These are phyloP conservation scores for Pentamera pediparva DNA, from an alignment of 53 echinoderm and acorn worm genomes.

Conservation along the genomic window DNA sequence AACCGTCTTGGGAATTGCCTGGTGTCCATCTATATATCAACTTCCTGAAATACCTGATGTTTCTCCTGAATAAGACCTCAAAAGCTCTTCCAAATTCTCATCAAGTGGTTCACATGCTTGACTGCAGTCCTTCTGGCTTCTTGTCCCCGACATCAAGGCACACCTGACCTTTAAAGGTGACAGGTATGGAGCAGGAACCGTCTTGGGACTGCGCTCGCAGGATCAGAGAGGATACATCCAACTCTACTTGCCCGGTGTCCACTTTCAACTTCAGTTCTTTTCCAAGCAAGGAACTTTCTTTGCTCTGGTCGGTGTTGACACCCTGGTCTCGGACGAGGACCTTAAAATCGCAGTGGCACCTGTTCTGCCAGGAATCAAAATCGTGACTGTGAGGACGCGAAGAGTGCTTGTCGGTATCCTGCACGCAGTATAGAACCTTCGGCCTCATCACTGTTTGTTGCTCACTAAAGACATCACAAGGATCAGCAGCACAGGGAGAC, in stretches of 20 bases:
- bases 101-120: background rate
- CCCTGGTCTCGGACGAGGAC: slow-evolving; percentile 5
- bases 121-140: background rate
- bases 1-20: too few relatives aligned
- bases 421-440: too few relatives aligned
- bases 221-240: background rate
- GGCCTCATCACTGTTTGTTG: too few relatives aligned
- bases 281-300: background rate
- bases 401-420: too few relatives aligned
- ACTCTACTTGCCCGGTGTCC: slow-evolving; percentile 9
- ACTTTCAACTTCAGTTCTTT: background rate
- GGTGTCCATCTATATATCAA: too few relatives aligned
- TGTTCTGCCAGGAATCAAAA: too few relatives aligned
- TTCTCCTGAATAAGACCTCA: too few relatives aligned
- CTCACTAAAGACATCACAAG: too few relatives aligned
- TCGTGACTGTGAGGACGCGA: too few relatives aligned
- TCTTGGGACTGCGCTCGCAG: background rate
- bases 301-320: slow-evolving; percentile 1
- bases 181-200: background rate
- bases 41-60: too few relatives aligned
- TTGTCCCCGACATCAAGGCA: background rate
- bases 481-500: too few relatives aligned
- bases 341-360: slow-evolving; percentile 9
- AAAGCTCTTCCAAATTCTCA: too few relatives aligned
- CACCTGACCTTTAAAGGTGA: slow-evolving; percentile 3